Evolutionary conservation across 2,888 invertebrate species (phyloP).

Genomic region (Catocala sponsa): DNA sequence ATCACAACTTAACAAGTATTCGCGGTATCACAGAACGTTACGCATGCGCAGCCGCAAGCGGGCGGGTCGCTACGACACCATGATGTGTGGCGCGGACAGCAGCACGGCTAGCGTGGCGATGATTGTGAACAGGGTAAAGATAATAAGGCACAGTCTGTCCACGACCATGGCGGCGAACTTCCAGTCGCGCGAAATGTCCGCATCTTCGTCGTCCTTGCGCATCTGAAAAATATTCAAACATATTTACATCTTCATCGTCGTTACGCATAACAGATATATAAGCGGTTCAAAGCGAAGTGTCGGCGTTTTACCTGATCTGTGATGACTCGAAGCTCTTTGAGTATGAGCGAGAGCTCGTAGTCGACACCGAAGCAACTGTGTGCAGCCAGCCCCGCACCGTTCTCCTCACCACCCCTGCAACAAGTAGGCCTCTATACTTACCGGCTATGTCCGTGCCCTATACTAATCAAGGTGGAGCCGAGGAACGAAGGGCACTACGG

Average conservation of each 20-base stretch:
- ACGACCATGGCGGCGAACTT: conserved; percentile 99
- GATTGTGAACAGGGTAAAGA: conserved; percentile 99
- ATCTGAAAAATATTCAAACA: conserved; percentile 88
- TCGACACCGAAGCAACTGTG: conserved; percentile 97
- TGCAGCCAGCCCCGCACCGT: conserved; percentile 93
- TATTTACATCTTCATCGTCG: neutral
- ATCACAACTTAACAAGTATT: conserved; percentile 91
- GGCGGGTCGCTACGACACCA: conserved; percentile 94
- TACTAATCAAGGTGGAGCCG: conserved; percentile 77
- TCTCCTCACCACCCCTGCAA: conserved; percentile 88
- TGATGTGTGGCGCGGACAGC: conserved; percentile 98
- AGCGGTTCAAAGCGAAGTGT: neutral
- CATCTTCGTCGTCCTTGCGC: conserved; percentile 97
- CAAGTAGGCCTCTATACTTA: conserved; percentile 77
- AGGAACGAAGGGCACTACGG: conserved; percentile 84
- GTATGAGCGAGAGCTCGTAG: conserved; percentile 97
- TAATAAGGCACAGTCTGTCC: conserved; percentile 99
- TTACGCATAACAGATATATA: neutral
- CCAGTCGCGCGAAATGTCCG: conserved; percentile 99
- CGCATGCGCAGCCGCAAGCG: conserved; percentile 84
- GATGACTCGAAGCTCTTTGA: conserved; percentile 97
- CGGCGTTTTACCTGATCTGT: conserved; percentile 92
- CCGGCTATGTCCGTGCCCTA: conserved; percentile 78
- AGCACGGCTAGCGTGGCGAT: conserved; percentile 98
- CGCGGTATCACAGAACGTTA: conserved; percentile 91